Evolutionary conservation across 2,797 vertebrate species (phyloP), one percentile per base, ranked within the genome.

Genomic region (Cyclopterus lumpus): DNA sequence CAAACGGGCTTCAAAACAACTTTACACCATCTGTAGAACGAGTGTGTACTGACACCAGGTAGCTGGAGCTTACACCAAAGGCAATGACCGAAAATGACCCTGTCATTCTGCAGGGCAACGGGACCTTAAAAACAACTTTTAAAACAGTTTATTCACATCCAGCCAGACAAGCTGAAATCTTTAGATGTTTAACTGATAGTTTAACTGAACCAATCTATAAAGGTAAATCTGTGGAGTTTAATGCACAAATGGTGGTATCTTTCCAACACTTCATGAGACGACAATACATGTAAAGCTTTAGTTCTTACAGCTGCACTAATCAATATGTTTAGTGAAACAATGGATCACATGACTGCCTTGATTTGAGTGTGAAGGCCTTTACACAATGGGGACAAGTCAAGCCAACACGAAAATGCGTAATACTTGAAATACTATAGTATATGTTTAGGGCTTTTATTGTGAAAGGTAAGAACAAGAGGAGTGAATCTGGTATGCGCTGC

Each of bases 1-100:
- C 60, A 74, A 77, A 81, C 60, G 75, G 75, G 74, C 67, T 54
- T 81, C 68, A 77, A 79, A 89, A 90, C 78, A 87, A 88, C 78
- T 81, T 84, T 51, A 75, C 55, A 61, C 68, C 81, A 62, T 84
- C 77, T 77, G 62, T 24, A 34, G 78, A 71, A 63, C 1, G 62
- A 78, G 38, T 22, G 64, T 67, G 78, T 51, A 34, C 75, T 73
- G 77, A 83, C 85, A 68, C 55, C 78, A 66, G 73, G 67, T 55
- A 49, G 72, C 79, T 32, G 51, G 53, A 75, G 67, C 70, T 49
- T 32, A 66, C 8, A 24, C 77, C 81, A 74, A 76, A 84, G 34
- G 67, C 66, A 70, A 57, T 44, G 60, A 65, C 42, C 0, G 6
- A 66, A 81, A 70, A 68, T 8, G 68, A 28, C 80, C 72, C 67